Evolutionary conservation across 2,797 vertebrate genomes (phyloP), one percentile per base, ranked within the genome.

Genomic region (Pterois miles): DNA sequence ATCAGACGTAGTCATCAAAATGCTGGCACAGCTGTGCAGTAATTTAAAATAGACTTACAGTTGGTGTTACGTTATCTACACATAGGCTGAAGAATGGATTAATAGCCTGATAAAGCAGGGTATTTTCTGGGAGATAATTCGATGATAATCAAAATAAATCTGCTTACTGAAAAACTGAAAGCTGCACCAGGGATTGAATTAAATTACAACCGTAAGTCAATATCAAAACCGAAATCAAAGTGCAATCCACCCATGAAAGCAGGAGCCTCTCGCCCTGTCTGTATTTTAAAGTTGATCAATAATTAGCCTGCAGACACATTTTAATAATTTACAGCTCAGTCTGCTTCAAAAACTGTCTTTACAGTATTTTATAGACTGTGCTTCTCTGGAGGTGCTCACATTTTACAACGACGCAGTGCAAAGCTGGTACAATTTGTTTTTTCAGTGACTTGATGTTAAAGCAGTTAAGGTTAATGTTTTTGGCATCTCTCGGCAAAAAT

Each of bases 261-360:
- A 84, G 69, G 59, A 71, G 70, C 78, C 63, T 81, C 64, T 73
- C 64, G 33, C 23, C 71, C 40, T 63, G 74, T 81, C 81, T 81
- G 68, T 76, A 74, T 85, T 87, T 85, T 79, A 78, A 84, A 85
- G 59, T 53, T 83, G 86, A 94, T 95, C 95, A 91, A 94, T 95
- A 92, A 90, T 76, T 56, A 74, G 84, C 85, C 91, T 65, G 85
- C 82, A 92, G 93, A 93, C 83, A 82, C 57, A 60, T 88, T 87
- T 93, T 68, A 94, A 93, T 93, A 94, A 94, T 95, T 94, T 90
- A 95, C 83, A 76, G 56, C 81, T 81, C 57, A 18, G 78, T 86
- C 85, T 71, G 74, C 78, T 76, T 88, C 79, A 78, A 64, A 78
- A 76, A 76, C 78, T 64, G 76, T 68, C 74, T 76, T 73, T 58